Base-by-base conservation (phyloP, 2,888 invertebrate species). In the Micropterix aruncella region DNA sequence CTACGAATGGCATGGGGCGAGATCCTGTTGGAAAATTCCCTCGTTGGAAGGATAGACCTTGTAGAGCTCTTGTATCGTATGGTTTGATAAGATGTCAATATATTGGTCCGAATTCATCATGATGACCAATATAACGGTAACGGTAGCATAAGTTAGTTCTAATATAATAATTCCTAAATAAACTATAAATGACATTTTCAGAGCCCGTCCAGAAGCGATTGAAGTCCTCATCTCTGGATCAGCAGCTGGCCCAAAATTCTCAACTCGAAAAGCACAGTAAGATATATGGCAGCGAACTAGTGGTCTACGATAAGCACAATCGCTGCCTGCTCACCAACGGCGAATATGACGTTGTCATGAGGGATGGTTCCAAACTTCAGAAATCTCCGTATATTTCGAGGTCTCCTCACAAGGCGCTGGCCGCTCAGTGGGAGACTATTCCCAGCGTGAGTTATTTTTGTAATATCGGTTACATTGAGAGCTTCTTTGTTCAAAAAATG, bases 291-390 rank as follows among this genome's bases (percentile, higher is more conserved):
- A 83, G 86, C 45, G 93, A 93, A 63, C 66, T 95, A 46, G 83
- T 88, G 47, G 81, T 94, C 19, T 93, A 89, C 58, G 93, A 94
- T 61, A 90, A 90, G 59, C 83, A 89, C 56, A 88, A 84, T 57
- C 79, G 89, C 14, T 92, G 92, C 59, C 73, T 90, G 44, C 70
- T 92, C 42, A 83, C 83, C 1, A 89, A 90, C 52, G 94, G 93
- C 2, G 89, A 92, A 59, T 94, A 95, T 62, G 92, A 93, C 59
- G 69, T 94, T 46, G 81, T 85, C 42, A 66, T 94, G 49, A 84
- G 88, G 55, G 88, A 90, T 54, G 75, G 85, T 27, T 74, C 79
- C 2, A 83, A 85, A 9, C 80, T 79, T 57, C 79, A 83, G n/a
- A 83, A 63, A 1, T 52, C 61, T 59, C 2, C 63, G 65, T 65